Base-by-base conservation (phyloP, 2,797 vertebrate species). In the Cossypha caffra region DNA sequence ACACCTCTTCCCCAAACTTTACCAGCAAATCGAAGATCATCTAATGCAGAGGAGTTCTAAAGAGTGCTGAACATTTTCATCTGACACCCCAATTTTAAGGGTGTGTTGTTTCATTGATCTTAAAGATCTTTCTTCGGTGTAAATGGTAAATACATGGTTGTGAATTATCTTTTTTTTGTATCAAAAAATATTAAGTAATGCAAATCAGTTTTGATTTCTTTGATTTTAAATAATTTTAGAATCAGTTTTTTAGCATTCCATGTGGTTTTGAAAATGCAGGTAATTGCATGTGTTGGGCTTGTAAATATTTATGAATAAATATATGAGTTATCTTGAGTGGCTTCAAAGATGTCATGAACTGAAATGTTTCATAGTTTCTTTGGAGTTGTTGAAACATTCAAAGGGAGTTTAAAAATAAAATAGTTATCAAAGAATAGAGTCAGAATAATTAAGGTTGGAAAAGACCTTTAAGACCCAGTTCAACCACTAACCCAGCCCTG, bases 121-220 rank as follows among this genome's bases (percentile, higher is more conserved):
- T 89, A 47, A 72, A 72, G 61, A 63, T 82, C 54, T 74, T 90
- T 52, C 31, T 83, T 33, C 5, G 8, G 5, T 93, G 58, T 91
- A 91, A 92, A 85, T 92, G 83, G 42, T 94, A 92, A 89, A 94
- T 77, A 74, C 4, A 4, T 88, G 82, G 40, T 52, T 76, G 52
- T 3, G 11, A 64, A 35, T 57, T 45, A 6, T 43, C 73, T 84
- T 90, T 77, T 64, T 72, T 90, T 79, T 84, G 24, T 92, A 71
- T 75, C 48, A 95, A 88, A 95, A 94, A 96, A 95, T 86, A 71
- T n/a, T 75, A 90, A 77, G 62, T 69, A 88, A 67, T 72, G 18
- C 37, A 86, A 83, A 75, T 59, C 13, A 31, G 24, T 20, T 91
- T 83, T 77, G 17, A 54, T 84, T 59, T 71, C 29, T 86, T 69